Conservation (phyloP, 1,140 invertebrate genomes). For the Drosophila erecta region DNA sequence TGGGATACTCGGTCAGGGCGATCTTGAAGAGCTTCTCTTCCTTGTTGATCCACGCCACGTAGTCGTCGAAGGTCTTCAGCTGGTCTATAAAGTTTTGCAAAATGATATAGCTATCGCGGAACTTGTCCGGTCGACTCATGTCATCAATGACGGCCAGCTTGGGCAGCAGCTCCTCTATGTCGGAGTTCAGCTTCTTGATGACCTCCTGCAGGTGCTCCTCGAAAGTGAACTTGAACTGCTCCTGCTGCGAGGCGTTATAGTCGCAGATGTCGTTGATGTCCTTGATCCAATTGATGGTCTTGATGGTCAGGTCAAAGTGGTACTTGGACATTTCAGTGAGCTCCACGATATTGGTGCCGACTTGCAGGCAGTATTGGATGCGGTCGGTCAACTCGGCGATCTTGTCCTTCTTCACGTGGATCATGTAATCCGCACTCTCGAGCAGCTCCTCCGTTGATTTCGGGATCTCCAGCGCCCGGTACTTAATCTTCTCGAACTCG, state of each 20-base stretch:
- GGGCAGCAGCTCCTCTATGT: conserved; percentile 89
- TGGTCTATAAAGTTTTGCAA: conserved; percentile 90
- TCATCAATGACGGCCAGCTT: conserved; percentile 88
- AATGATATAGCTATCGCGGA: conserved; percentile 88
- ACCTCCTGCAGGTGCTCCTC: conserved; percentile 90
- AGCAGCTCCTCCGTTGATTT: conserved; percentile 89
- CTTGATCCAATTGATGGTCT: conserved; percentile 89
- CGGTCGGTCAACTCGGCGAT: conserved; percentile 87
- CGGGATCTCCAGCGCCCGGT: conserved; percentile 87
- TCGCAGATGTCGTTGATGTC: conserved; percentile 90
- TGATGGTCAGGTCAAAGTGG: conserved; percentile 88
- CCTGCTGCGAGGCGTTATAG: conserved; percentile 89
- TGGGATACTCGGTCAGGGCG: conserved; percentile 89
- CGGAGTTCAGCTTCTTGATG: conserved; percentile 88
- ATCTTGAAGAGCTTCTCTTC: conserved; percentile 95
- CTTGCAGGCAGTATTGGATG: conserved; percentile 87
- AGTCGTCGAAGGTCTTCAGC: conserved; percentile 89
- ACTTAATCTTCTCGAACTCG: conserved; percentile 87
- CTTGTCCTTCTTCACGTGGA: conserved; percentile 87
- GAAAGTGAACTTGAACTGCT: conserved; percentile 91
- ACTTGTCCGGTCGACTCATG: conserved; percentile 89
- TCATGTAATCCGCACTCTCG: conserved; percentile 89
- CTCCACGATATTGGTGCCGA: conserved; percentile 88
- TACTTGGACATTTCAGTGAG: conserved; percentile 88
- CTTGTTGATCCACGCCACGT: conserved; percentile 94